Evolutionary conservation across 2,888 invertebrate species (phyloP), one percentile per base, ranked within the genome.

Genomic region (Drosophila barbarae): DNA sequence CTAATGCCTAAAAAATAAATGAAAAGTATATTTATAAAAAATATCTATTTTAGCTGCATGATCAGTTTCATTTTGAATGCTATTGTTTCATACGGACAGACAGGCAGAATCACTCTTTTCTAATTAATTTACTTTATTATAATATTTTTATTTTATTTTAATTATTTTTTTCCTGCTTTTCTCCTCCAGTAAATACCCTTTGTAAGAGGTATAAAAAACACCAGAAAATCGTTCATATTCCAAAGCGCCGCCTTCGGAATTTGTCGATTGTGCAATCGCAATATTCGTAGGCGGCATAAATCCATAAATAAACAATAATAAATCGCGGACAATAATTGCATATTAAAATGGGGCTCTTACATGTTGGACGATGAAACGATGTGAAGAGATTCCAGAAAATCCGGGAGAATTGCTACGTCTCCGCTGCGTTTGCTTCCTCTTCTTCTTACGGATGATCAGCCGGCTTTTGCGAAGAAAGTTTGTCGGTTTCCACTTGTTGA

Each of bases 311-410:
- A 73, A 68, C 59, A 65, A 60, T 44, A 77, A 72, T 76, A 76
- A 73, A 70, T 66, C 54, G 75, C 74, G 71, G 69, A 80, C 80
- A 76, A 66, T 80, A 80, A 78, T 77, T 78, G 78, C 80, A 78
- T 78, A 80, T 80, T 80, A 81, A 78, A 65, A 56, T 28, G 41
- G 26, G 30, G 36, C 30, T 32, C 63, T 63, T 63, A 64, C 61
- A 60, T 64, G 34, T 60, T 60, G 59, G 26, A 56, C 59, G 55
- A 39, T 15, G n/a, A 41, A 7, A 18, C 46, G 21, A n/a, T 18
- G 38, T n/a, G 28, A 60, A 52, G 63, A 46, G 60, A 52, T 52
- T 60, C 46, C 60, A 60, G 61, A 41, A 57, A 55, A 30, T 55
- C 55, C 42, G 13, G 42, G 51, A 44, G 59, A 50, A 50, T 35